Conservation (phyloP, 2,797 vertebrate genomes). For the Gymnoscopelus braueri region DNA sequence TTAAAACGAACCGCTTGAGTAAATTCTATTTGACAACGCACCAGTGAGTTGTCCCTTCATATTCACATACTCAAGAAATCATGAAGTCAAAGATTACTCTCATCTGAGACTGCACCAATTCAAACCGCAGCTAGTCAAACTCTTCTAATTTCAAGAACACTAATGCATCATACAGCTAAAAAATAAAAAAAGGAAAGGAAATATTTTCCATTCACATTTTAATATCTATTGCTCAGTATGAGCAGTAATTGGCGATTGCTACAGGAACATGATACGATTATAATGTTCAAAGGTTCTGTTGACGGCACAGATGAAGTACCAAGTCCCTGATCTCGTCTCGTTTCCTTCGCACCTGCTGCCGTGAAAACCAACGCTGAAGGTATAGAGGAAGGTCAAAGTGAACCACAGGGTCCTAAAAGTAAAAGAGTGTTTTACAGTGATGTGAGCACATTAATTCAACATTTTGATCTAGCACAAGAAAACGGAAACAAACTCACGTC, state of each 20-base stretch:
- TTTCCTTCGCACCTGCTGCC: constrained; percentile 90
- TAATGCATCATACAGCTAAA: constrained; percentile 21
- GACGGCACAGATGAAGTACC: constrained; percentile 89
- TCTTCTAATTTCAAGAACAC: not conserved
- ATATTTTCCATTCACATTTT: constrained; percentile 46
- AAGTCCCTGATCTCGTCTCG: constrained; percentile 93
- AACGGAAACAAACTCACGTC: not conserved
- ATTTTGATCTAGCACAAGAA: not conserved
- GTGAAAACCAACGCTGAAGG: constrained; percentile 92
- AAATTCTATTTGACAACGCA: not conserved
- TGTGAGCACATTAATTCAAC: not conserved
- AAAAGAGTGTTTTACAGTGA: constrained; percentile 5
- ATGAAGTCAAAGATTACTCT: not conserved
- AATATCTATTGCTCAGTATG: constrained; percentile 69
- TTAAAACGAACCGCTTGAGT: no score
- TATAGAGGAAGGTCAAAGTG: constrained; percentile 91
- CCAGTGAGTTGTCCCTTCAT: not conserved
- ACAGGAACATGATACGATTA: constrained; percentile 34
- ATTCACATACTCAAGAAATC: not conserved
- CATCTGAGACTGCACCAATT: not conserved
- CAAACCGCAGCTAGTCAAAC: constrained; percentile 7
- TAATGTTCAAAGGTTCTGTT: constrained; percentile 79
- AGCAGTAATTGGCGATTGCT: constrained; percentile 54
- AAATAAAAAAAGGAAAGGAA: constrained; percentile 26
- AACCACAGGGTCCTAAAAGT: constrained; percentile 89